Evolutionary conservation across 2,113 vertebrate species (phyloP), one percentile per base, ranked within the genome.

Genomic region (Leptocoma aspasia): DNA sequence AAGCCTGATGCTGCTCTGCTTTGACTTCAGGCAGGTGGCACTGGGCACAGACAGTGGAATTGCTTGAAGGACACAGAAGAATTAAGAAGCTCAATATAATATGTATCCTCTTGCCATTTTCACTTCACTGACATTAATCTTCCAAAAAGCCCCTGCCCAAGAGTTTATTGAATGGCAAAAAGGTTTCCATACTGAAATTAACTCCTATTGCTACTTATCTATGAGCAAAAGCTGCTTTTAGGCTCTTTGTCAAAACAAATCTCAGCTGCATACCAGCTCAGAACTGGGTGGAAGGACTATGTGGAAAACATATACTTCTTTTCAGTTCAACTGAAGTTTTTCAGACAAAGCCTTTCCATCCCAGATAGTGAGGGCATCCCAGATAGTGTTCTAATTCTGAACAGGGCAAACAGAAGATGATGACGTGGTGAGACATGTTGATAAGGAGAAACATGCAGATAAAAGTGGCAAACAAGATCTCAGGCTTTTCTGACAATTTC

Each of bases 51-150:
- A 54, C 6, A 72, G 20, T 22, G 57, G 39, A 10, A 33, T 28
- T 64, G 21, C 37, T 84, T 0, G 0, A 31, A 63, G 27, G 21
- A 35, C 0, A 0, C 2, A 52, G n/a, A 35, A n/a, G 33, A 77
- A 50, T 82, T 66, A 64, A 33, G 24, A 65, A 89, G 14, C 9
- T 47, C 26, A 33, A 15, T 72, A 7, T 39, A 65, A 31, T 66
- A 54, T 0, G 0, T 69, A 60, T 59, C n/a, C 14, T 64, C 37
- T 41, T 5, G 6, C 4, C 4, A 19, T 66, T 92, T 90, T 75
- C 23, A 37, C 35, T 86, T 80, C 33, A 53, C 9, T 44, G 24
- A 45, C 16, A 31, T 35, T 70, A 26, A 33, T 82, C 57, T 66
- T 84, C 21, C 11, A 52, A 60, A 80, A 90, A 86, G 10, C 0